These are phyloP conservation scores for Drosophila neoperkinsi DNA, from an alignment of 2,888 invertebrate species.

Conservation along the genomic window DNA sequence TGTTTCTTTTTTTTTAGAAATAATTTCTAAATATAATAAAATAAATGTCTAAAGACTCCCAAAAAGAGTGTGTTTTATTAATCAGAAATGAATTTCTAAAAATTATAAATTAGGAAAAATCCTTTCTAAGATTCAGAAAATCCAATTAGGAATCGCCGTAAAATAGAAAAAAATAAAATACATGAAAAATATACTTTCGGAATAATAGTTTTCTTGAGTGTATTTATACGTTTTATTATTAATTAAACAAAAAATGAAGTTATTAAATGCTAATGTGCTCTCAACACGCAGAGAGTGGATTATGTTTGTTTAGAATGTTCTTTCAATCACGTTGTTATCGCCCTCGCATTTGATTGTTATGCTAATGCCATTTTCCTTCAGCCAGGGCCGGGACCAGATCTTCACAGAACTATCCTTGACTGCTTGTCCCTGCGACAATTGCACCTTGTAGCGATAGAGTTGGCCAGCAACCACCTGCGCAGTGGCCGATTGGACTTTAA, in stretches of 20 bases:
- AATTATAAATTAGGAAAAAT: too few species aligned
- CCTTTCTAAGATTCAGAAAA: too few species aligned
- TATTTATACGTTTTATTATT: neutral
- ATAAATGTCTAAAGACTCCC: neutral
- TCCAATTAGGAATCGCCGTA: too few species aligned
- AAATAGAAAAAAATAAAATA: too few species aligned
- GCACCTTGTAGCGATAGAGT: constrained; percentile 53
- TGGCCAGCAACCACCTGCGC: constrained; percentile 60
- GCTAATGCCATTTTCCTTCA: constrained; percentile 50
- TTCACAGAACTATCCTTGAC: constrained; percentile 58
- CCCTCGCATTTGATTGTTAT: constrained; percentile 60
- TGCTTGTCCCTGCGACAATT: constrained; percentile 46
- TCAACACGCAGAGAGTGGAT: constrained; percentile 1
- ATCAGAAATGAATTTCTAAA: neutral
- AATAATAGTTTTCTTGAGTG: neutral
- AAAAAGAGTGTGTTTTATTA: neutral
- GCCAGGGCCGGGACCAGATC: constrained; percentile 71
- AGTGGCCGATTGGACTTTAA: constrained; percentile 55
- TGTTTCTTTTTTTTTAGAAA: too few species aligned
- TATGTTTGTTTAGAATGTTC: constrained; percentile 36
- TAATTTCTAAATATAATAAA: too few species aligned
- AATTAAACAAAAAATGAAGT: neutral
- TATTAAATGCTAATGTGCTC: constrained; percentile 5
- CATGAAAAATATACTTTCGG: too few species aligned
- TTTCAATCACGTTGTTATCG: constrained; percentile 44